These are phyloP conservation scores for Selene dorsalis DNA, from an alignment of 2,797 vertebrate genomes.

Conservation along the genomic window DNA sequence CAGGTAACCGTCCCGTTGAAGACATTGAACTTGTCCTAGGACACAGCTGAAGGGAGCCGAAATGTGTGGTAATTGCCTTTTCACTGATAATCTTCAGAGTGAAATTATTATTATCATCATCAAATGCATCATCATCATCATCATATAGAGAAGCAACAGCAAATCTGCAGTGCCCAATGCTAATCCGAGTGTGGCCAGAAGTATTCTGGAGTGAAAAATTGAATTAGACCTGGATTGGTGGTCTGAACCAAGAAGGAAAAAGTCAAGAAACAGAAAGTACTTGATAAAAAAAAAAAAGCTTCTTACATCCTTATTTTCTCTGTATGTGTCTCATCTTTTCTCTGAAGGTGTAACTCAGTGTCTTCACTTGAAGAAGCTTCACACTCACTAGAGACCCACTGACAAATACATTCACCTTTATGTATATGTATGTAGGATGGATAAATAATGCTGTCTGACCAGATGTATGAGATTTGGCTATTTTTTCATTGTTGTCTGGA, in stretches of 20 bases:
- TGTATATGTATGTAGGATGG: conserved; percentile 14
- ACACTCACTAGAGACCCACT: conserved; percentile 5
- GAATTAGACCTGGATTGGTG: conserved; percentile 29
- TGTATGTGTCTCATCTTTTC: conserved; percentile 33
- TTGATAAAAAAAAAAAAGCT: conserved; percentile 25
- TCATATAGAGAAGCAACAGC: conserved; percentile 34
- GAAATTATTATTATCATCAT: conserved; percentile 60
- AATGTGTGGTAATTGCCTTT: conserved; percentile 40
- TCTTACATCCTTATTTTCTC: conserved; percentile 31
- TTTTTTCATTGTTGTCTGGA: not conserved
- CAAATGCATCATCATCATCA: conserved; percentile 34
- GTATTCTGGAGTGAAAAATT: conserved; percentile 35
- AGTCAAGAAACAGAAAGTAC: conserved; percentile 15
- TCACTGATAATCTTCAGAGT: conserved; percentile 64
- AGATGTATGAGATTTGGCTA: not conserved
- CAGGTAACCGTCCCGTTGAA: conserved; percentile 30
- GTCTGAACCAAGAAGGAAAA: conserved; percentile 22
- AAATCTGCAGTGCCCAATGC: conserved; percentile 33
- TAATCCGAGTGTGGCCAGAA: conserved; percentile 44
- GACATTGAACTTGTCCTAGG: conserved; percentile 44
- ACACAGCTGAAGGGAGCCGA: conserved; percentile 52
- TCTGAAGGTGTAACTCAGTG: conserved; percentile 35
- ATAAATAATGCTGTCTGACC: conserved; percentile 19
- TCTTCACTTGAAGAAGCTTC: conserved; percentile 27
- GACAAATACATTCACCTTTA: conserved; percentile 13